Conservation (phyloP, 2,797 vertebrate species). For the Chaetodon trifasciatus region DNA sequence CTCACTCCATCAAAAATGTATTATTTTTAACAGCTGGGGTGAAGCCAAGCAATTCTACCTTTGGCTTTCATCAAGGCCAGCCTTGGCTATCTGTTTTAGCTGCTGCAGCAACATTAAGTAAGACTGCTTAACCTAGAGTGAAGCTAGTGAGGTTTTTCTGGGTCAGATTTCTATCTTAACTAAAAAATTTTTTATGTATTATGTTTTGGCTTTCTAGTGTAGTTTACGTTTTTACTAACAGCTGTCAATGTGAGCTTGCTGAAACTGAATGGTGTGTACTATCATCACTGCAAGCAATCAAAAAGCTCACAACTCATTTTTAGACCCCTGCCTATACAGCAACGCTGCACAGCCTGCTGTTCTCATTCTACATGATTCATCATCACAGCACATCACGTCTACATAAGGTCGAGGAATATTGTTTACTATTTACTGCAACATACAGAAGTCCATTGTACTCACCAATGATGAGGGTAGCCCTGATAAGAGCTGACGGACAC, state of each 20-base stretch:
- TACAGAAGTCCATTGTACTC: conserved; percentile 33
- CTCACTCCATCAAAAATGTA: no score
- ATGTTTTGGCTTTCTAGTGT: background rate
- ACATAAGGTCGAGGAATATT: background rate
- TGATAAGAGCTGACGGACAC: conserved; percentile 36
- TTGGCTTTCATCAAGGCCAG: background rate
- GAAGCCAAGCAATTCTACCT: no score
- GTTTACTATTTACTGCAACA: background rate
- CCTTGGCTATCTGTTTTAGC: background rate
- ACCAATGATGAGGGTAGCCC: conserved; percentile 67
- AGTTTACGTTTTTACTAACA: background rate
- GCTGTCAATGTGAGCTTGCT: background rate
- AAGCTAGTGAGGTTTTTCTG: no score
- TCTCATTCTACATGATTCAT: background rate
- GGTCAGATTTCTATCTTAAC: background rate
- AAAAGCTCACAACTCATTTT: background rate
- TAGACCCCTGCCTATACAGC: background rate
- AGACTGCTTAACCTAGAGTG: no score
- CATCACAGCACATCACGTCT: background rate
- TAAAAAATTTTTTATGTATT: no score
- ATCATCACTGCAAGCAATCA: background rate
- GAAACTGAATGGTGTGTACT: background rate
- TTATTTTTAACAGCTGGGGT: no score
- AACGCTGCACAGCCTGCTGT: background rate
- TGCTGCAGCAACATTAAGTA: background rate